Evolutionary conservation across 1,140 invertebrate species (phyloP).

Genomic region (Danaus melanippus): DNA sequence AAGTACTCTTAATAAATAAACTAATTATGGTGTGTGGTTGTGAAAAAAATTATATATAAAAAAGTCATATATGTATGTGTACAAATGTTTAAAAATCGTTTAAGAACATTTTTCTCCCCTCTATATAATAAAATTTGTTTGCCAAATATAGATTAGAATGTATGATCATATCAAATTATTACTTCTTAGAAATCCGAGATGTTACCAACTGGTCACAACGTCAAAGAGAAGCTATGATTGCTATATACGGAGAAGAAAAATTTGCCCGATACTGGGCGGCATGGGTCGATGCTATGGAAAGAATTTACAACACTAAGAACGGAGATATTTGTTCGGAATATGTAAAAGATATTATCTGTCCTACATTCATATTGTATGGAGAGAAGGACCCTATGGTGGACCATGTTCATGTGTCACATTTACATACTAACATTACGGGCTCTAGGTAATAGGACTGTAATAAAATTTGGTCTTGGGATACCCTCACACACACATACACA

Average conservation of each 20-base stretch:
- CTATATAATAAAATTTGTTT: no score
- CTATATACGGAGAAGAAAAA: slow-evolving; percentile 83
- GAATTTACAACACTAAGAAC: slow-evolving; percentile 72
- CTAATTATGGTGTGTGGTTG: no score
- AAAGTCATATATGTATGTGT: no score
- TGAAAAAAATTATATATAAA: no score
- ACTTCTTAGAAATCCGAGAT: slow-evolving; percentile 73
- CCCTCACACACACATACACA: no score
- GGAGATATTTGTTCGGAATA: slow-evolving; percentile 82
- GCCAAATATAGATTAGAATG: no score
- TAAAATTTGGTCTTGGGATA: no score
- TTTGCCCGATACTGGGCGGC: slow-evolving; percentile 79
- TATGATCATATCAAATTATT: background rate
- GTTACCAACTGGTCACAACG: slow-evolving; percentile 85
- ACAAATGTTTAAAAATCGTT: background rate
- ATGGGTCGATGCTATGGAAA: slow-evolving; percentile 81
- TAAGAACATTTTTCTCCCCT: background rate
- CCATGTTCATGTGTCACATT: slow-evolving; percentile 79
- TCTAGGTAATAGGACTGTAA: slow-evolving; percentile 69
- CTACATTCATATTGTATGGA: slow-evolving; percentile 87
- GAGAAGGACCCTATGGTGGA: slow-evolving; percentile 85
- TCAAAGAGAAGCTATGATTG: slow-evolving; percentile 82
- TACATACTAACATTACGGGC: slow-evolving; percentile 78
- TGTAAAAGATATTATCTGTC: slow-evolving; percentile 78
- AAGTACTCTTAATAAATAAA: slow-evolving; percentile 50